Conservation (phyloP, 53 echinoderm and acorn worm species). For the Mesocentrotus franciscanus region DNA sequence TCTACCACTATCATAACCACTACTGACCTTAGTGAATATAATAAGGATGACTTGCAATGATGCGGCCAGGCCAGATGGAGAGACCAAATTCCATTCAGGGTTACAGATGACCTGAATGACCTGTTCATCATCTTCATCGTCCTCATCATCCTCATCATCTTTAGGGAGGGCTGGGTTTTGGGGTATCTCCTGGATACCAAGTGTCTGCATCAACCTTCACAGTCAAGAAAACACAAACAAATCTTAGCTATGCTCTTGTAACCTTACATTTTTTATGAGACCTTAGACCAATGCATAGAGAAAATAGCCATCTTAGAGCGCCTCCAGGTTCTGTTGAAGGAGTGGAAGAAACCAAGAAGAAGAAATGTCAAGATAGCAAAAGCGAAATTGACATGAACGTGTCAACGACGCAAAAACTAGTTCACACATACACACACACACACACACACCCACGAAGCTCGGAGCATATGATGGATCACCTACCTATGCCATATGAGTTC, state of each 20-base stretch:
- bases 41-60: constrained; percentile 83
- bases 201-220: constrained; percentile 81
- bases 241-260: neutral
- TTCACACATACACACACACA: too few relatives aligned
- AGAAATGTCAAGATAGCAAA: too few relatives aligned
- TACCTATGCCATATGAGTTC: constrained; percentile 96
- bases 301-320: too few relatives aligned
- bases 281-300: too few relatives aligned
- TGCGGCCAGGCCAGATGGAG: constrained; percentile 90
- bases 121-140: constrained; percentile 66
- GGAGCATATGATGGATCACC: neutral
- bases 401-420: too few relatives aligned
- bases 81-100: constrained; percentile 90
- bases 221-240: neutral
- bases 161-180: constrained; percentile 39
- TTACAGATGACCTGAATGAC: constrained; percentile 54
- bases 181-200: constrained; percentile 79
- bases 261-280: too few relatives aligned
- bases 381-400: too few relatives aligned
- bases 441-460: too few relatives aligned
- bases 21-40: constrained; percentile 87
- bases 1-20: neutral
- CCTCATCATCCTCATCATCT: constrained; percentile 77
- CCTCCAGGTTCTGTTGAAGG: too few relatives aligned
- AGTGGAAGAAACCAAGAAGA: too few relatives aligned